Conservation (phyloP, 2,113 vertebrate genomes). For the Dasyurus viverrinus region DNA sequence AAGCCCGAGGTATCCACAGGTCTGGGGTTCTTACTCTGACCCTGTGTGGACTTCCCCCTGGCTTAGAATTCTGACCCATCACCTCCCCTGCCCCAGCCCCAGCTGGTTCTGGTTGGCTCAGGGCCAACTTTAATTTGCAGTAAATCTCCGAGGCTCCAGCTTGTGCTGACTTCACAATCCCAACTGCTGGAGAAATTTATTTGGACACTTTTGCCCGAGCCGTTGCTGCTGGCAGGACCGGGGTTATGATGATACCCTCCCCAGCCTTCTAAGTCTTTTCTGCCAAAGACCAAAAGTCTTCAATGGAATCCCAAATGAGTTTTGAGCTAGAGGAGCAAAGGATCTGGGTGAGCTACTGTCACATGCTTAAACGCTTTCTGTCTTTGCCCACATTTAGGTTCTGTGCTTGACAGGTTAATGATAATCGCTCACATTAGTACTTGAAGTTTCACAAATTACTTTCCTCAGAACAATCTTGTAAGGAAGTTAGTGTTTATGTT, state of each 20-base stretch:
- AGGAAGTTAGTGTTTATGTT: not conserved
- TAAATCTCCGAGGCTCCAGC: conserved; percentile 54
- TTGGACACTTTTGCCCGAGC: conserved; percentile 7
- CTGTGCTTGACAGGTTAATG: not conserved
- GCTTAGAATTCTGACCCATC: not conserved
- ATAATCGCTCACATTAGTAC: not conserved
- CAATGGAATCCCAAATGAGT: no score
- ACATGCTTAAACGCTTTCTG: not conserved
- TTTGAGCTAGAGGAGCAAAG: not conserved
- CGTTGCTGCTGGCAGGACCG: not conserved
- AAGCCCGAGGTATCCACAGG: not conserved
- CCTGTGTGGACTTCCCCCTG: not conserved
- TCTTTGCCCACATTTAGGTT: not conserved
- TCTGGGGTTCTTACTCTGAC: not conserved
- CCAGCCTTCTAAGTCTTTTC: not conserved
- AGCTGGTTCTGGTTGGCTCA: not conserved
- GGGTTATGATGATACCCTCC: not conserved
- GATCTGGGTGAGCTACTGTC: not conserved
- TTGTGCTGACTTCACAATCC: conserved; percentile 70
- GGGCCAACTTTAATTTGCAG: conserved; percentile 72
- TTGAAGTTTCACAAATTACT: not conserved
- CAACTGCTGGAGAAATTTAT: conserved; percentile 53
- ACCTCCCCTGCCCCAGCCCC: not conserved
- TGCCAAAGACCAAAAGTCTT: not conserved
- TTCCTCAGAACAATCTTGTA: not conserved